Conservation (phyloP, 2,113 vertebrate species). For the Cyprinodon variegatus region DNA sequence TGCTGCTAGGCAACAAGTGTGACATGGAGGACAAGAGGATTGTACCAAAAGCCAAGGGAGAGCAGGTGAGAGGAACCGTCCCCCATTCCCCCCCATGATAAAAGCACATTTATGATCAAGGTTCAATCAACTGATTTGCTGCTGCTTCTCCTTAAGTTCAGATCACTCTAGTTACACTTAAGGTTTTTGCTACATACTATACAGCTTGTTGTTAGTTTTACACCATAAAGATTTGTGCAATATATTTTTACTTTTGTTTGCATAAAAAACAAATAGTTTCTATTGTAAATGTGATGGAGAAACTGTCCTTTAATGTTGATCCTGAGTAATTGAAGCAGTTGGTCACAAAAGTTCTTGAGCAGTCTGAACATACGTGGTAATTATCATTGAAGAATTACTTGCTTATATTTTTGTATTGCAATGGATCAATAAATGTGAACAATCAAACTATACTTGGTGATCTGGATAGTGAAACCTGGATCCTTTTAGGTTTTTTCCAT, state of each 20-base stretch:
- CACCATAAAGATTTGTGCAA: neutral
- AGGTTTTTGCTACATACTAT: neutral
- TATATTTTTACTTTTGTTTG: neutral
- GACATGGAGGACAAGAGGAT: slow-evolving; percentile 99
- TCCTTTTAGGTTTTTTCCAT: too few relatives aligned
- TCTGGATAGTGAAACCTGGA: too few relatives aligned
- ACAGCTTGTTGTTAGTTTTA: neutral
- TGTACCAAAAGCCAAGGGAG: slow-evolving; percentile 96
- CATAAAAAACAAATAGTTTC: neutral
- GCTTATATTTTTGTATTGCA: neutral
- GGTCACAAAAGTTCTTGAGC: neutral
- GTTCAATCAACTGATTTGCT: neutral
- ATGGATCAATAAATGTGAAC: neutral
- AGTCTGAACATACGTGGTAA: neutral
- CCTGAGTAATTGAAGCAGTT: too few relatives aligned
- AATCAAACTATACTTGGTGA: neutral
- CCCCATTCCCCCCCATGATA: neutral
- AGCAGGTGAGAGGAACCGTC: slow-evolving; percentile 86
- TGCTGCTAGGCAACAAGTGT: slow-evolving; percentile 99
- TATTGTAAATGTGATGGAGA: neutral
- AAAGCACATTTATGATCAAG: too few relatives aligned
- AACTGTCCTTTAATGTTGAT: too few relatives aligned
- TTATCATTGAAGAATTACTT: neutral
- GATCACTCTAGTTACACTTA: neutral
- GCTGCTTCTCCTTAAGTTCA: neutral